Evolutionary conservation across 2,888 invertebrate genomes (phyloP).

Genomic region (Laothoe populi): DNA sequence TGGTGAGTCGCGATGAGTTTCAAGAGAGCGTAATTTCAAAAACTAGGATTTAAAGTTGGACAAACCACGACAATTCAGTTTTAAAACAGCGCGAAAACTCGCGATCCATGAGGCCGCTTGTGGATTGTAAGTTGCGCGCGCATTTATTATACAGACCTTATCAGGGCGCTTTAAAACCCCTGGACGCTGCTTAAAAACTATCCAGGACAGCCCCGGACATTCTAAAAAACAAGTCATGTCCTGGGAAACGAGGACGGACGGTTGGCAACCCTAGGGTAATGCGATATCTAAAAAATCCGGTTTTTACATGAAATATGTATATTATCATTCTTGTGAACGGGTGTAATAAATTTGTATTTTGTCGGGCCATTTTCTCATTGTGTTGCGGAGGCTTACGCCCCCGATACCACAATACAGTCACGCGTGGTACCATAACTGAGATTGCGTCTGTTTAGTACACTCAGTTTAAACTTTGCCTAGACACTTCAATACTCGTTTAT

Average conservation of each 20-base stretch:
- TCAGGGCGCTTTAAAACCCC: too few relatives aligned
- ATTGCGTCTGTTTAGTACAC: conserved; percentile 31
- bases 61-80: too few relatives aligned
- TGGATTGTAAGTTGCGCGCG: too few relatives aligned
- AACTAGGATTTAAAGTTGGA: too few relatives aligned
- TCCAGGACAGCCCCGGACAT: too few relatives aligned
- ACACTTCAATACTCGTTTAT: conserved; percentile 18
- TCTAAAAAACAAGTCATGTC: too few relatives aligned
- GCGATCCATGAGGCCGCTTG: too few relatives aligned
- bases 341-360: conserved; percentile 12
- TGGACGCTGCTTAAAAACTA: too few relatives aligned
- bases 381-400: conserved; percentile 51
- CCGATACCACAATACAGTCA: neutral
- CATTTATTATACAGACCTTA: too few relatives aligned
- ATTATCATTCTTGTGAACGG: neutral
- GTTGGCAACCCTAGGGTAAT: too few relatives aligned
- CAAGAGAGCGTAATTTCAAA: conserved; percentile 22
- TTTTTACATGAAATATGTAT: conserved; percentile 10
- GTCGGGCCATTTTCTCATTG: conserved; percentile 46
- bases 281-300: conserved; percentile 18
- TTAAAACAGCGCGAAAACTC: too few relatives aligned
- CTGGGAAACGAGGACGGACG: too few relatives aligned
- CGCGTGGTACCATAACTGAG: neutral
- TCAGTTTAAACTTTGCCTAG: conserved; percentile 25
- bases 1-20: conserved; percentile 1